Evolutionary conservation across 2,888 invertebrate genomes (phyloP), one percentile per base, ranked within the genome.

Genomic region (Caenorhabditis sinica): DNA sequence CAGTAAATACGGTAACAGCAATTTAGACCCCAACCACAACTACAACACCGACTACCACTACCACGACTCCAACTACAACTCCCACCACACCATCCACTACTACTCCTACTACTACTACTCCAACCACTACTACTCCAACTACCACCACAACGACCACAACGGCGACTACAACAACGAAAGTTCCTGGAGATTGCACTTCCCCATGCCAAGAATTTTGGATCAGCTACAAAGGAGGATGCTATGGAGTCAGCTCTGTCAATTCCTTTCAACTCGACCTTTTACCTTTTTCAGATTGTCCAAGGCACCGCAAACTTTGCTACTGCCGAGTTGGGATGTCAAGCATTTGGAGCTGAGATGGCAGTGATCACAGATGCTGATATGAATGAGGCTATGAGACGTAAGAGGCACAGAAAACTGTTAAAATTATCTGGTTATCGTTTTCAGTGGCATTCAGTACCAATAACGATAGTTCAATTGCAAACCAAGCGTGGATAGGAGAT

Each of bases 321-420:
- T 1, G 73, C 74, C 0, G 36, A 13, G 15, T 1, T 15, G 9
- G 74, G 45, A 30, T 82, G 81, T 45, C 15, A 53, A 17, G 36
- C 30, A 0, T 61, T 82, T 45, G 81, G 69, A 63, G 74, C 53
- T 20, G 36, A 40, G 5, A 63, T 82, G 56, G 81, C 56, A 20
- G 40, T 23, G 2, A 68, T 82, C 0, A 53, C 60, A 15, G 63
- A 68, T 40, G 28, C 51, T 1, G 68, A n/a, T 17, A 74, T 74
- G 63, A 82, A 82, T 61, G 81, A 82, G 30, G 68, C 69, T 0
- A 23, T 82, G 23, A 74, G 74, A 74, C 43, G 81, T 82, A 23
- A 51, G 43, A 20, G n/a, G n/a, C 4, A 33, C 43, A n/a, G 5
- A 33, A 11, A 2, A 60, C 17, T 33, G 3, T 9, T 13, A n/a